phyloP scores from a whole-genome alignment of 2,888 invertebrate species.

The Parthenolecanium corni region DNA sequence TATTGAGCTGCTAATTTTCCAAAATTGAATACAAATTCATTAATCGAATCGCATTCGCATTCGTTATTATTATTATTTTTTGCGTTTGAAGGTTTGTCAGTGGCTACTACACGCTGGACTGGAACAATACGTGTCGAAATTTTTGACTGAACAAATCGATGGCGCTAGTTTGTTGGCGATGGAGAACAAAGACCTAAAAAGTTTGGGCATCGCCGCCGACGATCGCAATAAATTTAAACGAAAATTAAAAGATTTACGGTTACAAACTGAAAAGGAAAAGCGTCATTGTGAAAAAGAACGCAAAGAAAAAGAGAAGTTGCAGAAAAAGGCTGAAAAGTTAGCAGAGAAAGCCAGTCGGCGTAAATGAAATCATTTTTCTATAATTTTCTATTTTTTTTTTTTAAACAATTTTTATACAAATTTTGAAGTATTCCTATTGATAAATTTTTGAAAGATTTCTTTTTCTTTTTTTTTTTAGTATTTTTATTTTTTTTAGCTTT shows the following conservation, averaged over 20 bases:
- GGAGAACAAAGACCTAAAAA: conserved; percentile 84
- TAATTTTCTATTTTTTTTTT: neutral
- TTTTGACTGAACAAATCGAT: conserved; percentile 77
- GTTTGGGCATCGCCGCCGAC: conserved; percentile 45
- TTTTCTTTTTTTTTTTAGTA: neutral
- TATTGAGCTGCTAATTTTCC: neutral
- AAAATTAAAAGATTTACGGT: conserved; percentile 70
- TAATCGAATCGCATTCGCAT: neutral
- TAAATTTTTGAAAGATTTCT: neutral
- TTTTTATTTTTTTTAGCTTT: conserved; percentile 13
- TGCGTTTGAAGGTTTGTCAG: conserved; percentile 64
- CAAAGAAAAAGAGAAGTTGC: conserved; percentile 69
- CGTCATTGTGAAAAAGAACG: conserved; percentile 72
- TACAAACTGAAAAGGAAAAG: conserved; percentile 57
- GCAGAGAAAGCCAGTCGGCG: conserved; percentile 53
- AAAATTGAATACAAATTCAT: neutral
- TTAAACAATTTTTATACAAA: neutral
- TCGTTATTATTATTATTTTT: neutral
- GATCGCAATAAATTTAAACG: conserved; percentile 74
- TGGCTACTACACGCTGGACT: conserved; percentile 73
- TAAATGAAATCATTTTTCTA: conserved; percentile 42
- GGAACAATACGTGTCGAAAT: conserved; percentile 76
- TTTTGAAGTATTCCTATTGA: neutral
- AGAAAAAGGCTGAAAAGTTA: conserved; percentile 74
- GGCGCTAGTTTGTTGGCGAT: conserved; percentile 75